A percentile compares a stretch with the other conserved stretches of the same genome.
phyloP scores from a whole-genome alignment of 2,113 vertebrate genomes.

The Cricetomys ansorgei region DNA sequence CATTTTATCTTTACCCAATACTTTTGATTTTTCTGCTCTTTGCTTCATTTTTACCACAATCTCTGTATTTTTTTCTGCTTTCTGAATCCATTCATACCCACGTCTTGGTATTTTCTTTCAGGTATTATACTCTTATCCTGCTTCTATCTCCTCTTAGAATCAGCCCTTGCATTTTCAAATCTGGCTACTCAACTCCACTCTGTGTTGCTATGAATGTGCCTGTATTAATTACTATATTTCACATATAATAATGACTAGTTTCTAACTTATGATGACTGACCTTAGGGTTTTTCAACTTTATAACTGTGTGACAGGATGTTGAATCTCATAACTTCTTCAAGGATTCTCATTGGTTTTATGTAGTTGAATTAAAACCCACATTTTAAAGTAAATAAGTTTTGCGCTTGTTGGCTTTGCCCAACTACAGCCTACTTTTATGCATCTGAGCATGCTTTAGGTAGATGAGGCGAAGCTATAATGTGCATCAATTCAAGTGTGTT shows the following conservation, averaged over 20 bases:
- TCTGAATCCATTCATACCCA: background rate
- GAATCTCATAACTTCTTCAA: background rate
- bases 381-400: background rate
- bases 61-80: background rate
- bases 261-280: background rate
- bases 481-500: background rate
- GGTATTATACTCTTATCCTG: background rate
- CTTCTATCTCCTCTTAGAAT: background rate
- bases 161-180: background rate
- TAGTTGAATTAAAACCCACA: background rate
- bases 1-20: background rate
- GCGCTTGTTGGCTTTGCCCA: background rate
- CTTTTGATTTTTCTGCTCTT: background rate
- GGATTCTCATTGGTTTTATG: background rate
- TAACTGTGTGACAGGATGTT: background rate
- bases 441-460: background rate
- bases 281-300: background rate
- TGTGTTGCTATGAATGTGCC: background rate
- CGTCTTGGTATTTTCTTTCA: background rate
- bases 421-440: background rate
- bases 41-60: background rate
- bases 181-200: fast-evolving
- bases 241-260: background rate
- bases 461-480: background rate
- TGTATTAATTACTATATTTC: background rate